Base-by-base conservation (phyloP, 2,888 invertebrate species). In the Zaprionus obscuricornis region DNA sequence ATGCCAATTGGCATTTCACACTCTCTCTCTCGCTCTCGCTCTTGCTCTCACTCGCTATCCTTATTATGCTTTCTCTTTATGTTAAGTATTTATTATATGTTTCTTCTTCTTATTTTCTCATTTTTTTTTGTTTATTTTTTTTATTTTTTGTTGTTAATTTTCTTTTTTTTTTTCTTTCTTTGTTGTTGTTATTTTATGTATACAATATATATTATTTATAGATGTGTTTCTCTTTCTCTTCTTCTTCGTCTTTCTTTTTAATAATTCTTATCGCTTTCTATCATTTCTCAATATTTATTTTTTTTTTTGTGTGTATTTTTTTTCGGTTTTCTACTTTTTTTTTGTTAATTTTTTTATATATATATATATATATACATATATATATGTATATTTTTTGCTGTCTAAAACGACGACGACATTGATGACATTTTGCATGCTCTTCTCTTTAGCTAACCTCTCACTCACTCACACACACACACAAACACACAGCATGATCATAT, bases 371-470 rank as follows among this genome's bases (percentile, higher is more conserved):
- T n/a, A n/a, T n/a, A n/a, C n/a, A n/a, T n/a, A n/a, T n/a, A n/a
- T n/a, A n/a, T n/a, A n/a, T n/a, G n/a, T n/a, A n/a, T n/a, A n/a
- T 13, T 46, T 43, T 26, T 49, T 66, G 64, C 65, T 68, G 70
- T 72, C 77, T 78, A 78, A 74, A 69, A 66, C 77, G 78, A 78
- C 74, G 69, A 74, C 67, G 65, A n/a, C n/a, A n/a, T 64, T 66
- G 47, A 34, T 63, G 51, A 59, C 55, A 56, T 54, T n/a, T n/a
- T n/a, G n/a, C n/a, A n/a, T 70, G 49, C 66, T 63, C 55, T 51
- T 58, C 54, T 46, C 42, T 34, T 26, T 18, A 31, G 14, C 29
- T 24, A 1, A 10, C 29, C 29, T 10, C 29, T 6, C n/a, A 29
- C n/a, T 3, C 29, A 29, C 29, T 10, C n/a, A 13, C 31, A 31